Percentiles rank a stretch among this genome's conserved stretches.
These are phyloP conservation scores for Metopia argyrocephala DNA, from an alignment of 2,888 invertebrate genomes.

Conservation along the genomic window DNA sequence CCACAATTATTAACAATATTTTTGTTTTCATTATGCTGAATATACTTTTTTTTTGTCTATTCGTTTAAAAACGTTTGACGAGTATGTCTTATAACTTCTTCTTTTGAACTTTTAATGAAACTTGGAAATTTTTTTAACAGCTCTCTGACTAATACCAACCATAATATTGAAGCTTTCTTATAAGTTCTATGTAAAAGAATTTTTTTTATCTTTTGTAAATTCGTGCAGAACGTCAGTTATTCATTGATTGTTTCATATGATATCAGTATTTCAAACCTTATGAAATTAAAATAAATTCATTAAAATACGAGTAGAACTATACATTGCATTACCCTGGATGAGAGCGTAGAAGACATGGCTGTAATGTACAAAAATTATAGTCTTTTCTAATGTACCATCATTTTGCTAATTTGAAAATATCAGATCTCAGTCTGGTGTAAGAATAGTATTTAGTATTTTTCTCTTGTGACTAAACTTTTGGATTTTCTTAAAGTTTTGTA, in stretches of 20 bases:
- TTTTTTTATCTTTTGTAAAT: constrained; percentile 49
- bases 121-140: constrained; percentile 19
- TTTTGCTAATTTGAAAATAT: too few species aligned
- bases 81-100: constrained; percentile 4
- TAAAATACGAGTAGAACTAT: too few species aligned
- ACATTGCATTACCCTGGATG: too few species aligned
- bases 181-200: neutral
- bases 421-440: too few species aligned
- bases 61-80: neutral
- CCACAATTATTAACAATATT: constrained; percentile 36
- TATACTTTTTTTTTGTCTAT: neutral
- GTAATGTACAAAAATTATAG: too few species aligned
- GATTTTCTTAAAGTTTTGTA: too few species aligned
- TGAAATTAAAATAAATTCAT: too few species aligned
- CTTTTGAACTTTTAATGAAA: constrained; percentile 20
- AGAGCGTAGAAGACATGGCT: too few species aligned
- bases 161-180: neutral
- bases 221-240: constrained; percentile 56
- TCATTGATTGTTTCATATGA: constrained; percentile 43
- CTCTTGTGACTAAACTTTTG: too few species aligned
- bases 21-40: constrained; percentile 28
- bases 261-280: constrained; percentile 31
- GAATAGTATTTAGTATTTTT: too few species aligned
- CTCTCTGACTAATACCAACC: constrained; percentile 10
- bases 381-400: too few species aligned